These are phyloP conservation scores for Novumbra hubbsi DNA, from an alignment of 2,797 vertebrate genomes.

Conservation along the genomic window DNA sequence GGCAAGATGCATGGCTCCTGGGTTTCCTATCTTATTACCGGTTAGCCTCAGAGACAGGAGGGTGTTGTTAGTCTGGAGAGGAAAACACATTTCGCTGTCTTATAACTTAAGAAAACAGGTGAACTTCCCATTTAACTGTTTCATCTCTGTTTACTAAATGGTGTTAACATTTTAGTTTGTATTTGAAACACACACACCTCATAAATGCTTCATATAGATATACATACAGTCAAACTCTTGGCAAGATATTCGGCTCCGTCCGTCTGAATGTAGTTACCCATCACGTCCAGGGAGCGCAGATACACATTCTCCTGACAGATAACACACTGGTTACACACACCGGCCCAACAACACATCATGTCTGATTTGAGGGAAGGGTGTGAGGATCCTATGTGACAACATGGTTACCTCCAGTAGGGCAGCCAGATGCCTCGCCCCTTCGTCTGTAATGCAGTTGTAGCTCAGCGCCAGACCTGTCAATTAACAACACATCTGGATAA, in stretches of 20 bases:
- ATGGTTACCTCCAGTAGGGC: constrained; percentile 77
- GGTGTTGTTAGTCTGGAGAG: constrained; percentile 73
- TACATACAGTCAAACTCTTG: constrained; percentile 78
- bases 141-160: too few species aligned
- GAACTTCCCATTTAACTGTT: too few species aligned
- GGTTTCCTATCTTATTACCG: constrained; percentile 85
- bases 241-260: constrained; percentile 80
- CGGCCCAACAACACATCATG: background rate
- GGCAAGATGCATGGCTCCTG: constrained; percentile 82
- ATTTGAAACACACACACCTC: background rate
- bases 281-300: constrained; percentile 81
- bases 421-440: constrained; percentile 70
- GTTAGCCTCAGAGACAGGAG: constrained; percentile 81
- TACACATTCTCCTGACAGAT: constrained; percentile 56
- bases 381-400: background rate
- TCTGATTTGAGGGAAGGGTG: background rate
- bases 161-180: too few species aligned
- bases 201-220: background rate
- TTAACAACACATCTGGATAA: constrained; percentile 17
- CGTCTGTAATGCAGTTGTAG: constrained; percentile 78
- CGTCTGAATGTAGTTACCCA: constrained; percentile 82
- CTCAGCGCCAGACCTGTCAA: constrained; percentile 80
- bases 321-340: background rate
- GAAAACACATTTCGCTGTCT: constrained; percentile 1
- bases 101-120: too few species aligned